Evolutionary conservation across 2,888 invertebrate species (phyloP), one percentile per base, ranked within the genome.

Genomic region (Megastigmus dorsalis): DNA sequence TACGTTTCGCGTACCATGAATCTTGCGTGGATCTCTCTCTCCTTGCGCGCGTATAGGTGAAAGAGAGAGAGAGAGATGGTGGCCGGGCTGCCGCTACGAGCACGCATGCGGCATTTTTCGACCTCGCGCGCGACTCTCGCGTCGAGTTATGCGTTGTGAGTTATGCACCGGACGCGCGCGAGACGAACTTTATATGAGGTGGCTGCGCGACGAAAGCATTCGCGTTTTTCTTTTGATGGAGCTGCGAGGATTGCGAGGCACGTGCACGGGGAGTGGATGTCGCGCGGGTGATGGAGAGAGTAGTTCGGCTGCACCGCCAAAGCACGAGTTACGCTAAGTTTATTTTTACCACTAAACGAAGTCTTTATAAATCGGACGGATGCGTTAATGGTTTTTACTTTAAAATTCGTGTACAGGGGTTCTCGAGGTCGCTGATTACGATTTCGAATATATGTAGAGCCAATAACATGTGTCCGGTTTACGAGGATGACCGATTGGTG

Each of bases 151-250:
- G 80, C 79, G 79, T 84, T 84, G 83, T 84, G n/a, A n/a, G n/a
- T 84, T 83, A 84, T 84, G 79, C 77, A 59, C 50, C 68, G 75
- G 74, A 78, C 80, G 77, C 76, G 77, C 76, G 73, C 50, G 72
- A 52, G 79, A 79, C 76, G 71, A 77, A 77, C 74, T 77, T 55
- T 78, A 75, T 68, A 72, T 78, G 79, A 23, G 54, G 77, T 79
- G 81, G 80, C 81, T 75, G 84, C 81, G 83, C 81, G 83, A 81
- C 83, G 84, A 84, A 84, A 84, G 83, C 81, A 82, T 82, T 83
- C 81, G 41, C 41, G 80, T 81, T 82, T 36, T 41, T 26, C 43
- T 36, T 41, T 26, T 33, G n/a, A 9, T 30, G n/a, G n/a, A n/a
- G n/a, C n/a, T n/a, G n/a, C n/a, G n/a, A n/a, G n/a, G n/a, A n/a